A percentile compares a stretch with the other conserved stretches of the same genome.
Conservation (phyloP, 1,140 invertebrate genomes). For the Papilio polyxenes region DNA sequence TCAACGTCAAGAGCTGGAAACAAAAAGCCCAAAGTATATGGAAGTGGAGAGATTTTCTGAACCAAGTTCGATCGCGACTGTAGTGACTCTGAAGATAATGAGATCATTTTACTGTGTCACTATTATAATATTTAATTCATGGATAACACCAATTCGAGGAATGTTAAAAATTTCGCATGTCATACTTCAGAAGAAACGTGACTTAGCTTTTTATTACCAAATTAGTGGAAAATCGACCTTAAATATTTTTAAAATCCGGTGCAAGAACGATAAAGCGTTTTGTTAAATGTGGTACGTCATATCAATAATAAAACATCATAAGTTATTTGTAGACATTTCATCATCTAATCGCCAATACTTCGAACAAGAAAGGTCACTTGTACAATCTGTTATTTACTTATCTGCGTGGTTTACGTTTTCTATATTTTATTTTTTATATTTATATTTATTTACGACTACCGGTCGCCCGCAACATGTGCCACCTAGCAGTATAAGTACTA, state of each 20-base stretch:
- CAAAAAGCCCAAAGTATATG: too few species aligned
- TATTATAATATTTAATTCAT: not conserved
- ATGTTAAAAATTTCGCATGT: not conserved
- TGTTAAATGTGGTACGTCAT: not conserved
- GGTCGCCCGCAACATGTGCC: too few species aligned
- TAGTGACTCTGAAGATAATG: too few species aligned
- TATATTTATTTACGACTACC: not conserved
- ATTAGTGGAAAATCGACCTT: not conserved
- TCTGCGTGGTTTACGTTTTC: not conserved
- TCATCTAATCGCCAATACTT: not conserved
- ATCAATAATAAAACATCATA: not conserved
- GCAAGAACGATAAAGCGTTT: not conserved
- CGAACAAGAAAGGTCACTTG: not conserved
- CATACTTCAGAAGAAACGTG: not conserved
- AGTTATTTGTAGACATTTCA: conserved; percentile 5
- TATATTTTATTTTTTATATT: not conserved
- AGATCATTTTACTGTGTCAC: too few species aligned
- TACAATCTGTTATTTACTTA: not conserved
- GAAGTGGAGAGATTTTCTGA: too few species aligned
- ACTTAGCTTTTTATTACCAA: not conserved
- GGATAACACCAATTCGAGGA: not conserved
- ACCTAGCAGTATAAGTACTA: too few species aligned
- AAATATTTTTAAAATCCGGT: not conserved
- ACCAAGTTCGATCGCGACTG: too few species aligned
- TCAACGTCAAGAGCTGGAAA: too few species aligned